Conservation (phyloP, 2,797 vertebrate genomes). For the Lacerta agilis region DNA sequence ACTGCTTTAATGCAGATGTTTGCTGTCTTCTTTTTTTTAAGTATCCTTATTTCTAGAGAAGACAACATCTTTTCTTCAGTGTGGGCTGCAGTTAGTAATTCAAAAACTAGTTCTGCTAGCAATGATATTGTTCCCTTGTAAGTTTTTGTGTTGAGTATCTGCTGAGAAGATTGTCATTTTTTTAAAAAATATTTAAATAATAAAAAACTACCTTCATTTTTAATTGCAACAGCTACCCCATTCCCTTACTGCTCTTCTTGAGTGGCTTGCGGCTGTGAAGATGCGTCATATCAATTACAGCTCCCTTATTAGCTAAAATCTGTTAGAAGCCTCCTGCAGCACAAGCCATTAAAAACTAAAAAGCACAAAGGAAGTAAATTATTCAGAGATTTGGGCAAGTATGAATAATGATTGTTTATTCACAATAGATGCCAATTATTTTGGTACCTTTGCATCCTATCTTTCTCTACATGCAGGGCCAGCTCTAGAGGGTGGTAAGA, state of each 20-base stretch:
- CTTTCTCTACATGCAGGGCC: background rate
- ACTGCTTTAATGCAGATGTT: slow-evolving; percentile 23
- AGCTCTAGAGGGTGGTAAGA: background rate
- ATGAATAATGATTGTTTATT: slow-evolving; percentile 55
- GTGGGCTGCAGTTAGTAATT: slow-evolving; percentile 15
- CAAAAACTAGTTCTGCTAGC: slow-evolving; percentile 17
- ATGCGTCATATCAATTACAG: slow-evolving; percentile 63
- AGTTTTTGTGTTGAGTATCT: slow-evolving; percentile 39
- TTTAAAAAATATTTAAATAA: background rate
- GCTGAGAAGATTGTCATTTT: slow-evolving; percentile 49
- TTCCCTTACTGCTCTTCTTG: slow-evolving; percentile 52
- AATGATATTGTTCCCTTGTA: slow-evolving; percentile 40
- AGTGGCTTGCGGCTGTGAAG: slow-evolving; percentile 45
- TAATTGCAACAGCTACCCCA: slow-evolving; percentile 55
- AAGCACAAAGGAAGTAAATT: slow-evolving; percentile 60
- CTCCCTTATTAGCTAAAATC: slow-evolving; percentile 56
- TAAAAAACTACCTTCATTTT: slow-evolving; percentile 31
- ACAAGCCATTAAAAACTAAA: slow-evolving; percentile 63
- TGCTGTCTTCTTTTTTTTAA: background rate
- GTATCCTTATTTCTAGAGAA: too few relatives aligned
- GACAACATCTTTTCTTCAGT: slow-evolving; percentile 10
- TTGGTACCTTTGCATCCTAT: background rate
- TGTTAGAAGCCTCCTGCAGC: slow-evolving; percentile 63
- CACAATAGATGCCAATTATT: slow-evolving; percentile 53
- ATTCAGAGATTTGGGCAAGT: slow-evolving; percentile 51